Conservation (phyloP, 2,888 invertebrate genomes). For the Limnephilus rhombicus region DNA sequence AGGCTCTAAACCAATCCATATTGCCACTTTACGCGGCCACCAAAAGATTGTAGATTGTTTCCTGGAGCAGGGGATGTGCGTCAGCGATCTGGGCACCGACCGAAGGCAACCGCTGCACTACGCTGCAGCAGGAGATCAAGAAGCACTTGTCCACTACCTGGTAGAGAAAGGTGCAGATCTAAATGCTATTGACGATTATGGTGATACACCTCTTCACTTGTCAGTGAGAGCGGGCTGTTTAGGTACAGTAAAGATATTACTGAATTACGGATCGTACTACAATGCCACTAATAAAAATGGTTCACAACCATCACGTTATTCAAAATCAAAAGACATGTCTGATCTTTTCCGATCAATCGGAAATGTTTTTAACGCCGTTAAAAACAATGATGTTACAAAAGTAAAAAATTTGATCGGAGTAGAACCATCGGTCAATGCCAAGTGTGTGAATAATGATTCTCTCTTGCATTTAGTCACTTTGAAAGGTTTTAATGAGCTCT, state of each 20-base stretch:
- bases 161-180: not conserved
- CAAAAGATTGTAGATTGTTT: not conserved
- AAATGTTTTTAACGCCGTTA: constrained; percentile 4
- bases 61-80: not conserved
- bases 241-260: not conserved
- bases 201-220: not conserved
- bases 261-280: not conserved
- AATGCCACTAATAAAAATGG: not conserved
- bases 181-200: not conserved
- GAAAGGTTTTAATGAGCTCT: no score
- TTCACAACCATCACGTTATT: not conserved
- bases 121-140: not conserved
- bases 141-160: not conserved
- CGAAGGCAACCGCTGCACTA: not conserved
- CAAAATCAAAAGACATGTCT: not conserved
- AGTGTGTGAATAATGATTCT: not conserved
- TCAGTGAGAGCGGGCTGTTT: not conserved
- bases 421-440: not conserved
- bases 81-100: not conserved
- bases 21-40: not conserved
- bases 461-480: no score
- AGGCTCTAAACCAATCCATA: not conserved
- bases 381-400: not conserved
- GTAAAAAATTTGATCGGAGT: not conserved
- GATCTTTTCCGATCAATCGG: not conserved